Conservation (phyloP, 2,888 invertebrate species). For the Synanthedon formicaeformis region DNA sequence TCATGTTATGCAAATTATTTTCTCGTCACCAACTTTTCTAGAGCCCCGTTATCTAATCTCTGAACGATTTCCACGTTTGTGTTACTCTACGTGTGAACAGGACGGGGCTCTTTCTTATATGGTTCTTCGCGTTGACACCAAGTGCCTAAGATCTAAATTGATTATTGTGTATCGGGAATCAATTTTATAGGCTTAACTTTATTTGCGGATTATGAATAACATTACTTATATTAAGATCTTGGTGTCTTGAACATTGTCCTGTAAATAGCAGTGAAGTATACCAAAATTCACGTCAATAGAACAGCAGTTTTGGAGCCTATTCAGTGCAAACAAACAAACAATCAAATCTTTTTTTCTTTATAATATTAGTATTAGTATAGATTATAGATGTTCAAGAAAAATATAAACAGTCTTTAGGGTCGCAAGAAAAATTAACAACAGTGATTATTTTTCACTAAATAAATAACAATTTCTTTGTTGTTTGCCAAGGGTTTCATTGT, state of each 20-base stretch:
- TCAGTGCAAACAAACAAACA: too few relatives aligned
- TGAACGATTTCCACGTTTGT: not conserved
- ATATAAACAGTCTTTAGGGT: too few relatives aligned
- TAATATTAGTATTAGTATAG: too few relatives aligned
- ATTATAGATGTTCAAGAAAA: too few relatives aligned
- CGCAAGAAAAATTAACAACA: too few relatives aligned
- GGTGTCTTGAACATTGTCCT: too few relatives aligned
- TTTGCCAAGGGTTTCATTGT: too few relatives aligned
- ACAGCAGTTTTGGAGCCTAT: too few relatives aligned
- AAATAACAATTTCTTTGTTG: too few relatives aligned
- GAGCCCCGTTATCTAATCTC: not conserved
- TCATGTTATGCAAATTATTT: slow-evolving; percentile 21
- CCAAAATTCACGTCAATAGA: not conserved
- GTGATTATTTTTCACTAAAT: too few relatives aligned
- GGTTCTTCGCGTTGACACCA: not conserved
- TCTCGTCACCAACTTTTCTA: not conserved
- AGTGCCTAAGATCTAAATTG: slow-evolving; percentile 3
- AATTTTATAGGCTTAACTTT: slow-evolving; percentile 2
- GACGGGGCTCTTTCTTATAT: not conserved
- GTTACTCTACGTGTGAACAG: not conserved
- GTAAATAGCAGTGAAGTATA: too few relatives aligned
- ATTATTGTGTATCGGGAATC: slow-evolving; percentile 4
- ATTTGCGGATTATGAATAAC: not conserved
- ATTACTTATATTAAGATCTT: not conserved
- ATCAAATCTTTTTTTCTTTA: too few relatives aligned